Base-by-base conservation (phyloP, 2,888 invertebrate genomes). In the Latrodectus hesperus region DNA sequence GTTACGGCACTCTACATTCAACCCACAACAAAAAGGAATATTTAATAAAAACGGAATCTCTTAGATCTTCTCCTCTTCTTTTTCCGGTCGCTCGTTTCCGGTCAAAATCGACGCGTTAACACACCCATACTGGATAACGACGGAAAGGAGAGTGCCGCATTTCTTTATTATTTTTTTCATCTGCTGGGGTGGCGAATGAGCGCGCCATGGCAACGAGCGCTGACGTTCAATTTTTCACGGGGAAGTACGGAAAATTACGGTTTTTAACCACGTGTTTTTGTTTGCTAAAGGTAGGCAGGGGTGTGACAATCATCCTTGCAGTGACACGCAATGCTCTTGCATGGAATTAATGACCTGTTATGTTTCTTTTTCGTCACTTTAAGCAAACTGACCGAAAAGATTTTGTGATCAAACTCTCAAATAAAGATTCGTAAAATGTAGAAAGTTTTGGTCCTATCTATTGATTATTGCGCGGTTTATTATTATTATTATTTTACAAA, bases 181-280 rank as follows among this genome's bases (percentile, higher is more conserved):
- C 75, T 64, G 17, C 38, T 2, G 11, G n/a, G 17, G n/a, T 14
- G 68, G 16, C 22, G 52, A n/a, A 64, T n/a, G 65, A 17, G n/a
- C 16, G 64, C 53, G 26, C 64, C 64, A 3, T 38, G 51, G 75
- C 51, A 17, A 51, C 38, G 52, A 22, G 70, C 67, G 26, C 76
- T 67, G 55, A 74, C 82, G 82, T 71, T 76, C 83, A 64, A 83
- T 83, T 76, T 55, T 67, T 73, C 71, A 67, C 67, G 26, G 17
- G 53, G 38, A 38, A 38, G 38, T 26, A 68, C 72, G 53, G 17
- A 52, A 38, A 52, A 73, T 52, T 70, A 70, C 73, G 11, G 53
- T 17, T 16, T 38, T 26, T 52, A 73, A 22, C 75, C 83, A 83
- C 83, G 83, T 83, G 83, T 70, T 49, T 76, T 83, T 83, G 83